phyloP scores from a whole-genome alignment of 2,113 vertebrate species.

The Eclectus roratus region DNA sequence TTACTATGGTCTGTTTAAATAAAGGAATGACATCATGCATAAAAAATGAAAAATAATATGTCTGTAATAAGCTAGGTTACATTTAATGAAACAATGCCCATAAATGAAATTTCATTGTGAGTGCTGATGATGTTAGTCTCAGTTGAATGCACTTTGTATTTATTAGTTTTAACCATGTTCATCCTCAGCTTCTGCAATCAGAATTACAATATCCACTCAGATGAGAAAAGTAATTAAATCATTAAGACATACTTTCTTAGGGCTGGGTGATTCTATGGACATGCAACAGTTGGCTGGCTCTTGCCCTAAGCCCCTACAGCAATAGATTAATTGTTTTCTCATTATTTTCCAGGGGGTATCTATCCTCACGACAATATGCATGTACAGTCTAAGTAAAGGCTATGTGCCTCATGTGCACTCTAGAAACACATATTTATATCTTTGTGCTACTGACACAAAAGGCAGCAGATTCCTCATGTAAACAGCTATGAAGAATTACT shows the following conservation, averaged over 20 bases:
- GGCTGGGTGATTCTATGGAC: constrained; percentile 40
- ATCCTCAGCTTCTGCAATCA: constrained; percentile 57
- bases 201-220: constrained; percentile 66
- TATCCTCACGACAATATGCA: background rate
- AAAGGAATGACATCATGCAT: constrained; percentile 60
- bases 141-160: constrained; percentile 62
- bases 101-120: constrained; percentile 63
- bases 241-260: constrained; percentile 63
- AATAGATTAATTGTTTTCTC: constrained; percentile 44
- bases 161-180: constrained; percentile 62
- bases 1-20: constrained; percentile 57
- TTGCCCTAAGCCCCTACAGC: background rate
- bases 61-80: constrained; percentile 61
- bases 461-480: background rate
- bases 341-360: constrained; percentile 5
- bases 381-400: background rate
- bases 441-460: background rate
- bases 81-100: constrained; percentile 69
- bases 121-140: constrained; percentile 55
- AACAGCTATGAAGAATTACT: background rate
- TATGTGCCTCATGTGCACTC: background rate
- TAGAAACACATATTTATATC: background rate
- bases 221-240: constrained; percentile 71
- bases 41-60: constrained; percentile 64
- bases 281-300: constrained; percentile 44